Conservation (phyloP, 2,888 invertebrate species). For the Sycophila texana region DNA sequence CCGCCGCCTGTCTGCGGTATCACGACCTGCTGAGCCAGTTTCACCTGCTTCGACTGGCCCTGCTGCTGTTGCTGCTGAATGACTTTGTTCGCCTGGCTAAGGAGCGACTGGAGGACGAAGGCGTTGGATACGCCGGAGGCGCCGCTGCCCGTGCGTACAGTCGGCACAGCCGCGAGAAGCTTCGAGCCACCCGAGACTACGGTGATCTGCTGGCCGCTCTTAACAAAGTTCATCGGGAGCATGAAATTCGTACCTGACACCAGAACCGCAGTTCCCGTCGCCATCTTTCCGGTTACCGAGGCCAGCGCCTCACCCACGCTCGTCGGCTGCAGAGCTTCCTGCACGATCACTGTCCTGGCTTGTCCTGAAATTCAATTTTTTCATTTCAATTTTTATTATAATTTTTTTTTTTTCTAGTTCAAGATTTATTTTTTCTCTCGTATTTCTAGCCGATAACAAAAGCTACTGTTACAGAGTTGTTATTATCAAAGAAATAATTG, state of each 20-base stretch:
- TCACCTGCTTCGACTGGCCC: slow-evolving; percentile 62
- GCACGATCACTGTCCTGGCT: slow-evolving; percentile 71
- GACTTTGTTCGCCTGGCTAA: slow-evolving; percentile 80
- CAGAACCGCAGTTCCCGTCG: slow-evolving; percentile 81
- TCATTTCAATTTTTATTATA: no score
- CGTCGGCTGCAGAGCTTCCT: slow-evolving; percentile 69
- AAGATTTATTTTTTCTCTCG: no score
- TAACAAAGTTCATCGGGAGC: slow-evolving; percentile 84
- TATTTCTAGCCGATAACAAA: no score
- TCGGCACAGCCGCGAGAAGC: slow-evolving; percentile 73
- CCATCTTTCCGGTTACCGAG: slow-evolving; percentile 76
- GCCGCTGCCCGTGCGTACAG: slow-evolving; percentile 65
- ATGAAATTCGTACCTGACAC: slow-evolving; percentile 84
- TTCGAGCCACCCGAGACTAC: slow-evolving; percentile 84
- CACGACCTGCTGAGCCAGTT: background rate
- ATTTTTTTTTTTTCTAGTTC: background rate
- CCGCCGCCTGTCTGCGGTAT: slow-evolving; percentile 50
- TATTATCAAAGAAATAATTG: no score
- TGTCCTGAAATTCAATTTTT: slow-evolving; percentile 60
- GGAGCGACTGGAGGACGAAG: slow-evolving; percentile 81
- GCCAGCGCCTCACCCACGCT: slow-evolving; percentile 81
- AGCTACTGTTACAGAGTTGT: background rate
- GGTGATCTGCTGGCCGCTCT: slow-evolving; percentile 84
- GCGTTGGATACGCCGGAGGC: slow-evolving; percentile 79
- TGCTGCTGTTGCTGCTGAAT: slow-evolving; percentile 71